phyloP scores from a whole-genome alignment of 2,888 invertebrate species.

The Anthophora plumipes region DNA sequence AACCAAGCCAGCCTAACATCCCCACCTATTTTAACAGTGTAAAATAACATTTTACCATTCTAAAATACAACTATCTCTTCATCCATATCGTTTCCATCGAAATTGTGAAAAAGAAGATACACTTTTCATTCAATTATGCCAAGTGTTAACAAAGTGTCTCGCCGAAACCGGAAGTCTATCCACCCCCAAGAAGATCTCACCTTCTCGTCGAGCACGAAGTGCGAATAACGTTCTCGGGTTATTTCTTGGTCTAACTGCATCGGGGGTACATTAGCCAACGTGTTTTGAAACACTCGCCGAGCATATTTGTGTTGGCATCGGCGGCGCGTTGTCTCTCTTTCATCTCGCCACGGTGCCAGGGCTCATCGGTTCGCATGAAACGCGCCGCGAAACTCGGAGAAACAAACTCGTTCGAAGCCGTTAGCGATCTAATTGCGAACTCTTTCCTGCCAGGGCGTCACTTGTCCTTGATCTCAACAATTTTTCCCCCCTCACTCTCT shows the following conservation, averaged over 20 bases:
- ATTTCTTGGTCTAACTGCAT: constrained; percentile 79
- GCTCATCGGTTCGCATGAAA: constrained; percentile 51
- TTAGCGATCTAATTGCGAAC: constrained; percentile 53
- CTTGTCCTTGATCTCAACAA: constrained; percentile 31
- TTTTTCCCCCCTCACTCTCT: no score
- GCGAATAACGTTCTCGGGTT: constrained; percentile 70
- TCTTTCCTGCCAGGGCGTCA: constrained; percentile 30
- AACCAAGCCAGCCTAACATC: no score
- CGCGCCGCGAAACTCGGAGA: constrained; percentile 41
- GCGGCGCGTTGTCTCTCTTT: constrained; percentile 78
- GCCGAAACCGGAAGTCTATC: constrained; percentile 44
- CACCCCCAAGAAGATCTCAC: constrained; percentile 30
- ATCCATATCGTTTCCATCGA: no score
- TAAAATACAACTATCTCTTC: no score
- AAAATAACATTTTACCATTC: no score
- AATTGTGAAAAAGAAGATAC: no score
- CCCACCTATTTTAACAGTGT: no score
- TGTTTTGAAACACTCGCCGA: constrained; percentile 83
- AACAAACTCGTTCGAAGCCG: constrained; percentile 37
- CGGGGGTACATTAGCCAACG: constrained; percentile 83
- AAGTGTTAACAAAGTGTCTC: no score
- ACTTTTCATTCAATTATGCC: no score
- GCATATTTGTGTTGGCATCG: constrained; percentile 83
- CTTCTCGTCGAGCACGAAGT: constrained; percentile 46
- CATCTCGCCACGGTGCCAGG: constrained; percentile 73